These are phyloP conservation scores for Zaprionus capensis DNA, from an alignment of 1,140 invertebrate species.

Conservation along the genomic window DNA sequence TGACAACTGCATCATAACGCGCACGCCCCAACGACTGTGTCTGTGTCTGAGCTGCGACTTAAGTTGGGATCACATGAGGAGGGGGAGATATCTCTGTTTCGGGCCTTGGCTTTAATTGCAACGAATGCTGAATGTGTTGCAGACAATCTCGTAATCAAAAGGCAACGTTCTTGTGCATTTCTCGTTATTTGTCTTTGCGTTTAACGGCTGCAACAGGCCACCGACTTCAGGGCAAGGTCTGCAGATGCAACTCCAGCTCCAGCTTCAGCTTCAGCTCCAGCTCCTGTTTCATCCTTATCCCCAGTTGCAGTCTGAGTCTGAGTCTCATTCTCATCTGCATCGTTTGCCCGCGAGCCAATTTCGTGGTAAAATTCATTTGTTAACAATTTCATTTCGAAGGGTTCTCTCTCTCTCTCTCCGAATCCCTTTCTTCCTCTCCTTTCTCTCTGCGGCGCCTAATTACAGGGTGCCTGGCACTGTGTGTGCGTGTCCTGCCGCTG, in stretches of 20 bases:
- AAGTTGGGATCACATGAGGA: background rate
- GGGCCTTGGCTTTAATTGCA: conserved; percentile 57
- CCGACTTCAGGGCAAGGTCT: background rate
- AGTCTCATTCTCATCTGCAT: conserved; percentile 22
- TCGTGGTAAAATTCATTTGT: conserved; percentile 80
- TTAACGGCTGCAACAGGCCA: conserved; percentile 61
- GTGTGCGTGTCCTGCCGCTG: conserved; percentile 36
- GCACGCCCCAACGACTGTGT: conserved; percentile 39
- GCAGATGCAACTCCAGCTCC: conserved; percentile 15
- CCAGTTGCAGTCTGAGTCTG: background rate
- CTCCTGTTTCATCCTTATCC: conserved; percentile 18
- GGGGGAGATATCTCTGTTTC: conserved; percentile 11
- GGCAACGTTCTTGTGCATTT: conserved; percentile 47
- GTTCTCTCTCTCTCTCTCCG: conserved; percentile 25
- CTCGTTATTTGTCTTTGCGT: conserved; percentile 78
- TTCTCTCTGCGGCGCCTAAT: conserved; percentile 69
- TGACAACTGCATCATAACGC: conserved; percentile 80
- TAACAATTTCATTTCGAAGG: conserved; percentile 74
- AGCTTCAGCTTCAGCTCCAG: conserved; percentile 18
- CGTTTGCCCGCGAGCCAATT: conserved; percentile 70
- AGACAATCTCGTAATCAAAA: conserved; percentile 72
- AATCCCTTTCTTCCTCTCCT: conserved; percentile 32
- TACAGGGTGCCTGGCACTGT: conserved; percentile 69
- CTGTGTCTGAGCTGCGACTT: background rate
- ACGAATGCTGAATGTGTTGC: conserved; percentile 34